A percentile compares a stretch with the other conserved stretches of the same genome.
Conservation (phyloP, 2,888 invertebrate species). For the Ryuthela nishihirai region DNA sequence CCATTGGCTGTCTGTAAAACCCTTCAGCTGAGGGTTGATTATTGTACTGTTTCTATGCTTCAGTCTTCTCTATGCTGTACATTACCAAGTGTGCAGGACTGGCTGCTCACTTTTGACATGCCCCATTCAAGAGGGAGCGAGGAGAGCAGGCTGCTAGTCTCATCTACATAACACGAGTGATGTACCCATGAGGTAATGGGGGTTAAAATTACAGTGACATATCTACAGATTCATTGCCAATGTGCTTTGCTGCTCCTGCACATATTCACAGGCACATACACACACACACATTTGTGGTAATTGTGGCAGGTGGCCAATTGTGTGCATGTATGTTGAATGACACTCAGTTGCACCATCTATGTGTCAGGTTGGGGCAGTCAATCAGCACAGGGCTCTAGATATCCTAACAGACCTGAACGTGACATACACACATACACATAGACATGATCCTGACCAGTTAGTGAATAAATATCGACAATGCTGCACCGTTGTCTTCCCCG, state of each 20-base stretch:
- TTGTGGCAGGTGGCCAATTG: not conserved
- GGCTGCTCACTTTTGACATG: slow-evolving; percentile 20
- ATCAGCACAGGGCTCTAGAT: slow-evolving; percentile 5
- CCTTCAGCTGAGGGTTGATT: slow-evolving; percentile 12
- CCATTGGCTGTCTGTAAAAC: not conserved
- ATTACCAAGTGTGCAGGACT: slow-evolving; percentile 22
- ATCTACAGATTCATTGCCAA: slow-evolving; percentile 35
- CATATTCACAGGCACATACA: slow-evolving; percentile 21
- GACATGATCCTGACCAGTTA: slow-evolving; percentile 12
- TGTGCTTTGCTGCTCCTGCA: slow-evolving; percentile 14
- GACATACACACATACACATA: slow-evolving; percentile 10
- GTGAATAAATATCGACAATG: slow-evolving; percentile 26
- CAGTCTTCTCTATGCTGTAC: slow-evolving; percentile 27
- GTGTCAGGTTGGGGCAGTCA: not conserved
- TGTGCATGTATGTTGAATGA: slow-evolving; percentile 12
- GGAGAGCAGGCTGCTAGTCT: slow-evolving; percentile 22
- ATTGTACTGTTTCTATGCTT: slow-evolving; percentile 17
- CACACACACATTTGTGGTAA: too few relatives aligned
- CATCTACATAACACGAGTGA: slow-evolving; percentile 27
- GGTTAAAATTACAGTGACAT: slow-evolving; percentile 38
- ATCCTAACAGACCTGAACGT: slow-evolving; percentile 20
- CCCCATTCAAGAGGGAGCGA: slow-evolving; percentile 17
- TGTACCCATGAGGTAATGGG: slow-evolving; percentile 37
- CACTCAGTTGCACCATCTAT: slow-evolving; percentile 8
- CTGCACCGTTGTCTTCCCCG: slow-evolving; percentile 7